Evolutionary conservation across 2,113 vertebrate genomes (phyloP).

Genomic region (Pterophyllum scalare): DNA sequence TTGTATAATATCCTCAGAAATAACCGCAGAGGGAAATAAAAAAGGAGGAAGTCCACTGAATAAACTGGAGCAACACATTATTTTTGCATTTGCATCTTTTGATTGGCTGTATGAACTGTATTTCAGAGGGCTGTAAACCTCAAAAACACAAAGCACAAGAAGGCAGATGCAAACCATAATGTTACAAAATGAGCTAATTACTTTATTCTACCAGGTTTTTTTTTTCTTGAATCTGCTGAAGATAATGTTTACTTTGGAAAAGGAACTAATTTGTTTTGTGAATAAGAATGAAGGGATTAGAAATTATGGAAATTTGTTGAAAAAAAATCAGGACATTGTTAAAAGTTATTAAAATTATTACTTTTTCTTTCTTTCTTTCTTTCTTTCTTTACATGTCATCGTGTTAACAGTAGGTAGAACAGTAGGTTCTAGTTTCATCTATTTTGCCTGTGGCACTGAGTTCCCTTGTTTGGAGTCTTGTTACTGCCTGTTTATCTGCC

Average conservation of each 20-base stretch:
- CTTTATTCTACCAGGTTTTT: background rate
- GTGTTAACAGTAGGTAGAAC: background rate
- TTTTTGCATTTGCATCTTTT: constrained; percentile 19
- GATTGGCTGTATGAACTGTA: background rate
- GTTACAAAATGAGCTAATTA: constrained; percentile 62
- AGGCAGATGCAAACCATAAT: constrained; percentile 16
- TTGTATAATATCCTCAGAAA: constrained; percentile 20
- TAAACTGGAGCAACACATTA: background rate
- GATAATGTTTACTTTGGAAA: constrained; percentile 32
- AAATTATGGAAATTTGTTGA: constrained; percentile 1
- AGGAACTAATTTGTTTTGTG: constrained; percentile 20
- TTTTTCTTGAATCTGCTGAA: background rate
- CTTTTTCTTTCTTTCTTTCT: background rate
- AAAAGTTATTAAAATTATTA: constrained; percentile 27
- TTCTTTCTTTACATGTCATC: background rate
- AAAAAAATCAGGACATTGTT: background rate
- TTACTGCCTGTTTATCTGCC: constrained; percentile 37
- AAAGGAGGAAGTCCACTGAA: background rate
- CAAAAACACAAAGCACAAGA: background rate
- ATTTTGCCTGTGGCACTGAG: constrained; percentile 17
- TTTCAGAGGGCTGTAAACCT: background rate
- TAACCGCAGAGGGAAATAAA: background rate
- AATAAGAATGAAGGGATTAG: constrained; percentile 35
- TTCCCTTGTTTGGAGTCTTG: constrained; percentile 13
- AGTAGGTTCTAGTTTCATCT: background rate